A percentile compares a stretch with the other conserved stretches of the same genome.
These are phyloP conservation scores for Noctuana brunneofusca DNA, from an alignment of 2,888 invertebrate genomes.

Conservation along the genomic window DNA sequence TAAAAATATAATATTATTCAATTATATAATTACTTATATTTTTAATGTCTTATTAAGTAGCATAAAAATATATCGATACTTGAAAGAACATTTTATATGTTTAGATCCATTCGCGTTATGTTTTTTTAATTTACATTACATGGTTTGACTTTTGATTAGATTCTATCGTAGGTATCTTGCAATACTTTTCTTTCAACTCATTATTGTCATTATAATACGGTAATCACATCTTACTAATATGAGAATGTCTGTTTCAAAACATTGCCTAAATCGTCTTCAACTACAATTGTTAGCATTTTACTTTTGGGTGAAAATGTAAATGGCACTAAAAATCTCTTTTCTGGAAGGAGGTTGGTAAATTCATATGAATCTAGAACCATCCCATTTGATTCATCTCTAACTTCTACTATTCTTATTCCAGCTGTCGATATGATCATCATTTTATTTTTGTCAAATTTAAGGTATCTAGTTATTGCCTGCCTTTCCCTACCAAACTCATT, in stretches of 20 bases:
- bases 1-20: no score
- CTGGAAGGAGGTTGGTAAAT: conserved; percentile 82
- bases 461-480: conserved; percentile 77
- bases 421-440: conserved; percentile 84
- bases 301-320: conserved; percentile 77
- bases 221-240: conserved; percentile 53
- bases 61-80: background rate
- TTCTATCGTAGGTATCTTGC: background rate
- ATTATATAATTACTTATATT: no score
- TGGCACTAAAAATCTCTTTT: conserved; percentile 82
- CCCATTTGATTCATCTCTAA: conserved; percentile 83
- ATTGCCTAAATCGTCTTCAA: conserved; percentile 87
- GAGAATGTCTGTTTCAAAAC: conserved; percentile 85
- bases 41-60: no score
- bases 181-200: conserved; percentile 44
- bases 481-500: conserved; percentile 80
- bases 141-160: background rate
- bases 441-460: conserved; percentile 81
- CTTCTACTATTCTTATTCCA: conserved; percentile 86
- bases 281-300: conserved; percentile 82
- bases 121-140: background rate
- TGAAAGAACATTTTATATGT: background rate
- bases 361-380: conserved; percentile 85
- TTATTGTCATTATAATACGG: conserved; percentile 64
- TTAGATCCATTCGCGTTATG: background rate